Percentiles rank a stretch among this genome's conserved stretches.
Evolutionary conservation across 2,113 vertebrate species (phyloP).

Genomic region (Zosterops pallidus): DNA sequence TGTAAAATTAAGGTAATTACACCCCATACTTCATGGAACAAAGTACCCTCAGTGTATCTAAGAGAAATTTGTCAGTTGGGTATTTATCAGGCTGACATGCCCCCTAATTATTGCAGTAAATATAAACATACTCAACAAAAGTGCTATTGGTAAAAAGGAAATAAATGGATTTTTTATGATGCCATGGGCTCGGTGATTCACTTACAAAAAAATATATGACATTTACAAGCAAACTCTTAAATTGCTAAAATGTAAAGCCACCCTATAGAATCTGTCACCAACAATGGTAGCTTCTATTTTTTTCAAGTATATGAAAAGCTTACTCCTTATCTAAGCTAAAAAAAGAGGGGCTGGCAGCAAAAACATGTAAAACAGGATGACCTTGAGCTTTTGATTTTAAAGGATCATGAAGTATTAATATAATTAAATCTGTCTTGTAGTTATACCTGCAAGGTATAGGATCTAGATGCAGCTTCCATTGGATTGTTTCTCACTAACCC

Average conservation of each 20-base stretch:
- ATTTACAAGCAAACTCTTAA: not conserved
- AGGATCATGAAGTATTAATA: not conserved
- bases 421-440: not conserved
- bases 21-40: not conserved
- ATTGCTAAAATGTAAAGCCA: not conserved
- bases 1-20: not conserved
- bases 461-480: not conserved
- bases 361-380: not conserved
- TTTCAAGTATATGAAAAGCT: not conserved
- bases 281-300: not conserved
- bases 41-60: not conserved
- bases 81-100: not conserved
- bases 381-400: not conserved
- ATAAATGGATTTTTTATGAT: not conserved
- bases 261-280: not conserved
- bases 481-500: not conserved
- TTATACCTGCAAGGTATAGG: not conserved
- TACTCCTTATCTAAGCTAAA: not conserved
- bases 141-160: not conserved
- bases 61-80: not conserved
- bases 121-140: not conserved
- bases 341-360: not conserved
- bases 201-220: not conserved
- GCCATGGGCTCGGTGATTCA: not conserved
- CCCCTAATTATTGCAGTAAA: not conserved